Base-by-base conservation (phyloP, 1,140 invertebrate species). In the Helicoverpa zea region DNA sequence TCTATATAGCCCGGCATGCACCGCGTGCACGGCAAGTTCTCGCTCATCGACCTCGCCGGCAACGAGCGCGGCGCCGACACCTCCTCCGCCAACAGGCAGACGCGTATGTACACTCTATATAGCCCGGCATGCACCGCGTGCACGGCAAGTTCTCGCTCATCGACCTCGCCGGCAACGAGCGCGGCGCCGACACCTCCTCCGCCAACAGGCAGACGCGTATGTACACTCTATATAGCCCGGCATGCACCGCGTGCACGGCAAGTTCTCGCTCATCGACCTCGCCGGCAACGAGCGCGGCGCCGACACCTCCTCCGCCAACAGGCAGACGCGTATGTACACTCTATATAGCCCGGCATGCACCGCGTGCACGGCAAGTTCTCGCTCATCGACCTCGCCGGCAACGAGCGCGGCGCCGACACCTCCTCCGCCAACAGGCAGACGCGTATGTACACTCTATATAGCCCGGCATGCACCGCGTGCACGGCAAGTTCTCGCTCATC, bases 111-210 rank as follows among this genome's bases (percentile, higher is more conserved):
- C n/a, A n/a, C n/a, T n/a, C n/a, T n/a, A n/a, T n/a, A n/a, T n/a
- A n/a, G 76, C 96, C 96, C 58, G 97, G 96, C 86, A 96, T 96
- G 79, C 96, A 96, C 81, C 97, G 96, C 91, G 96, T 99, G 64
- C 97, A 99, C 94, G 99, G 99, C 54, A 99, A 99, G 95, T 99
- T 99, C 94, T 99, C 99, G 13, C 96, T 99, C 51, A 99, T 99
- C 92, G 99, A 99, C 97, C 96, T 99, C 89, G 99, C 99, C 84
- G 99, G 98, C 66, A 99, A 99, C 96, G 99, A 99, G 95, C 96
- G 99, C 81, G 99, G 99, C 68, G 99, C 99, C 10, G 99, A 99
- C 94, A 99, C 99, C 35, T 98, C 97, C n/a, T 99, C 98, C 86
- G 97, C 99, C 51, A 99, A 99, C 95, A 95, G 98, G 78, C 98